Evolutionary conservation across 2,888 invertebrate genomes (phyloP), one percentile per base, ranked within the genome.

Genomic region (Epinotia ramella): DNA sequence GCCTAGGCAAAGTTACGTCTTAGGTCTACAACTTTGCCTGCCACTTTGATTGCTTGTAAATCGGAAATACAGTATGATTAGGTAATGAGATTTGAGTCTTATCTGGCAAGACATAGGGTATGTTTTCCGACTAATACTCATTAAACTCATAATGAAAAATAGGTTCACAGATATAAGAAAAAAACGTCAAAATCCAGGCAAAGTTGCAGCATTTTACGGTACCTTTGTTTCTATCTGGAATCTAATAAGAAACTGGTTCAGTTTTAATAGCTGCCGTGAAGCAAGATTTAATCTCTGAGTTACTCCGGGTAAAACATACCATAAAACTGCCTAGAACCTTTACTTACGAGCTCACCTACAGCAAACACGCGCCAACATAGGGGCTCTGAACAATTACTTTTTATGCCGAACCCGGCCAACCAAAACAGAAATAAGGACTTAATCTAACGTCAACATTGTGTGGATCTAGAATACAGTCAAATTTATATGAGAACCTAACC

Each of bases 241-340:
- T 73, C 73, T 53, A 73, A 46, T 73, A 65, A 66, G 59, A 66
- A 66, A 69, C 69, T 69, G 69, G 69, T 60, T 60, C 60, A 60
- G 57, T 49, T 49, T n/a, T 65, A 56, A 67, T 65, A 40, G 62
- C 62, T 62, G 68, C 44, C 59, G 68, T 69, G 63, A 63, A 63
- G 60, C 69, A 44, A 69, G 69, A 69, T 69, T 46, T 60, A 28
- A 69, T 69, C 69, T 16, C 7, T 33, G 46, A 57, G 57, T 59
- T 24, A 69, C 69, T 69, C 59, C 28, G 44, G 59, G 24, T 60
- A 46, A 46, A 67, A 67, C 18, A 18, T 57, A 24, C 59, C 9
- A 46, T 69, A 69, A 68, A 68, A 68, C 67, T 59, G 20, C 44
- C n/a, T 33, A 13, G 16, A 59, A 59, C 5, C 12, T 28, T 69